A percentile compares a stretch with the other conserved stretches of the same genome.
phyloP scores from a whole-genome alignment of 2,113 vertebrate species.

The Stegostoma tigrinum region DNA sequence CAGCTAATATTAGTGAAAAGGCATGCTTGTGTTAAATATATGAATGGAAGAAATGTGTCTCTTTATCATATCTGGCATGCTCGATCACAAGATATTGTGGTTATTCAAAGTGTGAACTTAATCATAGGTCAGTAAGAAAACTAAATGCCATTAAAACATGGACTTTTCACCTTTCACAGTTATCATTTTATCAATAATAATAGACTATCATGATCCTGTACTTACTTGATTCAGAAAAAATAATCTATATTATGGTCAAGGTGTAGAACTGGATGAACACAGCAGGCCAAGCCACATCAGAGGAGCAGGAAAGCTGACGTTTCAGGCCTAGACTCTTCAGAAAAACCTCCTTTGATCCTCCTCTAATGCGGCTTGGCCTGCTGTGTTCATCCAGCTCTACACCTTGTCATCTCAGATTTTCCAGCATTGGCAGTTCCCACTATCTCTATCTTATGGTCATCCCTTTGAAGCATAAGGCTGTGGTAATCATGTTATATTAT shows the following conservation, averaged over 20 bases:
- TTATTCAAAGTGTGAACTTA: neutral
- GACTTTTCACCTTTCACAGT: neutral
- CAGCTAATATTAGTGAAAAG: neutral
- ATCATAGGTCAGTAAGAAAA: neutral
- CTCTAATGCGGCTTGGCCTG: too few relatives aligned
- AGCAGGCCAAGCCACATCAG: too few relatives aligned
- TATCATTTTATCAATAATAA: neutral
- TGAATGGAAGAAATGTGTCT: neutral
- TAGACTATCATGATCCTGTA: neutral
- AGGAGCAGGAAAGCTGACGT: too few relatives aligned
- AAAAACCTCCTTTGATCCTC: too few relatives aligned
- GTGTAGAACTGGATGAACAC: too few relatives aligned
- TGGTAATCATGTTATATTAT: neutral
- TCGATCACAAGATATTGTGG: neutral
- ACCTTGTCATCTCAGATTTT: too few relatives aligned
- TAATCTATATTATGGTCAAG: too few relatives aligned
- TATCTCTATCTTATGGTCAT: neutral
- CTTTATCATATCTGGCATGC: neutral
- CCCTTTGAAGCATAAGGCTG: neutral
- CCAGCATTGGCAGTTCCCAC: too few relatives aligned
- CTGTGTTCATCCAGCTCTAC: too few relatives aligned
- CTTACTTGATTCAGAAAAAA: neutral
- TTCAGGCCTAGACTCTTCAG: too few relatives aligned
- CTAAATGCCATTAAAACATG: neutral
- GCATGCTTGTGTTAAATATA: neutral